These are phyloP conservation scores for Alethe castanea DNA, from an alignment of 2,113 vertebrate genomes.

Conservation along the genomic window DNA sequence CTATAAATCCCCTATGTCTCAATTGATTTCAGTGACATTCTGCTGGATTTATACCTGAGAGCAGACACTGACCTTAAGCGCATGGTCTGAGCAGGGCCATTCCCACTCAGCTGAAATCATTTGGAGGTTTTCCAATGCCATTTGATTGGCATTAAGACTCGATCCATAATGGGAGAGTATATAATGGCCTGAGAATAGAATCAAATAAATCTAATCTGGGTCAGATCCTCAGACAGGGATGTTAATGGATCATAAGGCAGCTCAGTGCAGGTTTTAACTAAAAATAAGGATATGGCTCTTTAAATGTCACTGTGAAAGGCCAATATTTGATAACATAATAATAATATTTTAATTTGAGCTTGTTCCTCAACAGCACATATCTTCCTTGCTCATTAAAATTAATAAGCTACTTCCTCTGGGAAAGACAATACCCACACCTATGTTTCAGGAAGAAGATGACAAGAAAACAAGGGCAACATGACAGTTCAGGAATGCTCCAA, in stretches of 20 bases:
- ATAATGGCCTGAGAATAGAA: neutral
- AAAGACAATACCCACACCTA: neutral
- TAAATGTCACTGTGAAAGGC: neutral
- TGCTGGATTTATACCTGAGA: constrained; percentile 30
- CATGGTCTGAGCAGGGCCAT: neutral
- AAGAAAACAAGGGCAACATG: neutral
- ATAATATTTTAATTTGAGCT: neutral
- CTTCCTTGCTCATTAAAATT: constrained; percentile 7
- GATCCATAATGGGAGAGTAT: neutral
- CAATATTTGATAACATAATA: neutral
- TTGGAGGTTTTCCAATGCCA: constrained; percentile 2
- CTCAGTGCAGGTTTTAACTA: neutral
- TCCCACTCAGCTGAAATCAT: neutral
- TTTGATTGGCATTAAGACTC: neutral
- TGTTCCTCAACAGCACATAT: neutral
- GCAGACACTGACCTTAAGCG: constrained; percentile 3
- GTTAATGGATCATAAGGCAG: neutral
- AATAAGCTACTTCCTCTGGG: neutral
- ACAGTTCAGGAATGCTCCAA: neutral
- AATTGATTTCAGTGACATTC: neutral
- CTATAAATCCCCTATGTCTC: neutral
- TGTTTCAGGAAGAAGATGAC: neutral
- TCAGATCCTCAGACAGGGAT: neutral
- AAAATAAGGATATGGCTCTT: neutral
- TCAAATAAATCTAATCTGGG: neutral